These are phyloP conservation scores for Dicranocentrus wangi DNA, from an alignment of 2,888 invertebrate genomes.

Conservation along the genomic window DNA sequence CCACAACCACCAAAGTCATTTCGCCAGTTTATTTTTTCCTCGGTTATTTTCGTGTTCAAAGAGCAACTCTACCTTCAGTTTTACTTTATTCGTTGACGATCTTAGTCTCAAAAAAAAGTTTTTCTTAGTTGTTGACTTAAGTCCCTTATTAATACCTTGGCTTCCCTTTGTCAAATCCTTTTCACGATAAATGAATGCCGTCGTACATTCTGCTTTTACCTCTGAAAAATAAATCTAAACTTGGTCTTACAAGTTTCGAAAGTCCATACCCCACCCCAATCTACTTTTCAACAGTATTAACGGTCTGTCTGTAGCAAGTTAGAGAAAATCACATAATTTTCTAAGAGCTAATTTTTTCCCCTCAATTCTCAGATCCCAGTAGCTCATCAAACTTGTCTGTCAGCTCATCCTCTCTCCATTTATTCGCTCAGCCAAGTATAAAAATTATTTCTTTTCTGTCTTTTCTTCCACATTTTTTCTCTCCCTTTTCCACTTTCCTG, in stretches of 20 bases:
- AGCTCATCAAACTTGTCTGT: slow-evolving; percentile 65
- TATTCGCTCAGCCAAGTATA: slow-evolving; percentile 62
- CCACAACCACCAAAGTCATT: too few species aligned
- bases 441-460: slow-evolving; percentile 67
- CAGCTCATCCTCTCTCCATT: slow-evolving; percentile 64
- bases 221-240: slow-evolving; percentile 23
- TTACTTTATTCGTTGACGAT: too few species aligned
- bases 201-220: slow-evolving; percentile 11
- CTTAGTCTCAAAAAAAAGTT: too few species aligned
- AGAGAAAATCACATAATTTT: slow-evolving; percentile 45
- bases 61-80: too few species aligned
- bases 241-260: slow-evolving; percentile 15
- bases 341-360: slow-evolving; percentile 48
- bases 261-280: slow-evolving; percentile 15
- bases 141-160: slow-evolving; percentile 35
- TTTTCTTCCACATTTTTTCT: slow-evolving; percentile 21
- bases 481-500: slow-evolving; percentile 30
- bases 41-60: too few species aligned
- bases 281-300: slow-evolving; percentile 28
- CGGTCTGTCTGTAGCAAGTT: slow-evolving; percentile 3
- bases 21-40: too few species aligned
- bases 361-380: slow-evolving; percentile 27
- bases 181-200: slow-evolving; percentile 12
- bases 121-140: slow-evolving; percentile 30
- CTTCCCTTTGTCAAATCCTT: slow-evolving; percentile 38